These are phyloP conservation scores for Atopsyche davidsoni DNA, from an alignment of 1,140 invertebrate genomes.

Conservation along the genomic window DNA sequence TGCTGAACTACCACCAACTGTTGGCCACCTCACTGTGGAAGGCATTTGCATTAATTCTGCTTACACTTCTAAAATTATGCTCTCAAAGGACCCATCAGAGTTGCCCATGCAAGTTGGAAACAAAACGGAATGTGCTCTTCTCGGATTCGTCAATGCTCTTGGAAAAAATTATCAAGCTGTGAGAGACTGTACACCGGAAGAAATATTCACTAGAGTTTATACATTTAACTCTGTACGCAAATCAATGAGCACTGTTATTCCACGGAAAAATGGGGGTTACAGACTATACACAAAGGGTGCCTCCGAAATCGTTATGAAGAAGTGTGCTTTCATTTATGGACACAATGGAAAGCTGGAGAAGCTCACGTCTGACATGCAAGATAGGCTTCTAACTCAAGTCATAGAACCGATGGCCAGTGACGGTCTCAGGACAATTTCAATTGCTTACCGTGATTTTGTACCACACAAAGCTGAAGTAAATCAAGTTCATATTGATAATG, in stretches of 20 bases:
- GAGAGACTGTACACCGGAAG: constrained; percentile 69
- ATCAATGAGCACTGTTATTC: constrained; percentile 82
- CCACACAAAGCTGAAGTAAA: constrained; percentile 64
- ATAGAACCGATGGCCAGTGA: constrained; percentile 88
- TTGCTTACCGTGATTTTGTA: constrained; percentile 73
- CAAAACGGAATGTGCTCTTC: constrained; percentile 75
- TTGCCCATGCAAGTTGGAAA: constrained; percentile 29
- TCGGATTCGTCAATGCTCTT: constrained; percentile 74
- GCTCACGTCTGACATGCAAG: constrained; percentile 69
- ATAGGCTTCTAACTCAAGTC: constrained; percentile 68
- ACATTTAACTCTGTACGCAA: constrained; percentile 87
- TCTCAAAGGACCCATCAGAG: constrained; percentile 19
- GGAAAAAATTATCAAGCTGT: constrained; percentile 73
- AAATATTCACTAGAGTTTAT: constrained; percentile 74
- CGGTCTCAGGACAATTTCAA: constrained; percentile 77
- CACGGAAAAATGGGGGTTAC: constrained; percentile 59
- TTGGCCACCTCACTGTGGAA: constrained; percentile 24
- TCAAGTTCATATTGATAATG: constrained; percentile 61
- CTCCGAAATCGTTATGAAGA: constrained; percentile 30
- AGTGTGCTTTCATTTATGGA: constrained; percentile 73
- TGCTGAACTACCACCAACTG: constrained; percentile 19
- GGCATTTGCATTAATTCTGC: constrained; percentile 30
- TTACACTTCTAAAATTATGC: constrained; percentile 29
- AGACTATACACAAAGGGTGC: constrained; percentile 83
- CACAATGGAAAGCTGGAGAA: constrained; percentile 63